phyloP scores from a whole-genome alignment of 1,140 invertebrate species.

The Lepidostoma basale region DNA sequence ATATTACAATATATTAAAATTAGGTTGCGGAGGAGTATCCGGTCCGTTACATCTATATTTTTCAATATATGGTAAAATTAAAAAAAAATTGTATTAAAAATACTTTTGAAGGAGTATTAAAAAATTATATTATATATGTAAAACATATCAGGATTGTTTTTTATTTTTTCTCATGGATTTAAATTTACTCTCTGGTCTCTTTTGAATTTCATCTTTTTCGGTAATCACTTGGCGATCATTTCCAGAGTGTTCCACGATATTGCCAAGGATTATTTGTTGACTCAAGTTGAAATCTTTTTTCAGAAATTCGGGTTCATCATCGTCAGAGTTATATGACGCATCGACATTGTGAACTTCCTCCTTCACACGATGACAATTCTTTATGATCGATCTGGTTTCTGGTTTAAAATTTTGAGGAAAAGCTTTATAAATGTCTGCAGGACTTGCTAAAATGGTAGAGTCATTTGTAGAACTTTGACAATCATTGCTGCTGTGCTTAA shows the following conservation, averaged over 20 bases:
- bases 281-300: not conserved
- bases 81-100: too few species aligned
- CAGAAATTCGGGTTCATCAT: not conserved
- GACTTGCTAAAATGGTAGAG: constrained; percentile 50
- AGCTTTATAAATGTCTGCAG: constrained; percentile 55
- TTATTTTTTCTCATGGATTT: constrained; percentile 36
- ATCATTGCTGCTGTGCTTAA: constrained; percentile 51
- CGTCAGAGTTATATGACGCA: not conserved
- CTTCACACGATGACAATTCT: constrained; percentile 48
- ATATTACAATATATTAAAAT: too few species aligned
- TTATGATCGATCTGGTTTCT: constrained; percentile 55
- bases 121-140: too few species aligned
- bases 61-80: too few species aligned
- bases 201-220: not conserved
- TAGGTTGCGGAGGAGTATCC: too few species aligned
- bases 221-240: not conserved
- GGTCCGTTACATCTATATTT: too few species aligned
- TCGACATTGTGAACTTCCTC: constrained; percentile 35
- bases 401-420: constrained; percentile 48
- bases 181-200: constrained; percentile 39
- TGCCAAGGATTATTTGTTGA: constrained; percentile 23
- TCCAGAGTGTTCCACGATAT: constrained; percentile 33
- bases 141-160: constrained; percentile 28
- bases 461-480: constrained; percentile 47
- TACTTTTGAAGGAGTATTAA: too few species aligned